Conservation (phyloP, 2,888 invertebrate genomes). For the Alsophila aescularia region DNA sequence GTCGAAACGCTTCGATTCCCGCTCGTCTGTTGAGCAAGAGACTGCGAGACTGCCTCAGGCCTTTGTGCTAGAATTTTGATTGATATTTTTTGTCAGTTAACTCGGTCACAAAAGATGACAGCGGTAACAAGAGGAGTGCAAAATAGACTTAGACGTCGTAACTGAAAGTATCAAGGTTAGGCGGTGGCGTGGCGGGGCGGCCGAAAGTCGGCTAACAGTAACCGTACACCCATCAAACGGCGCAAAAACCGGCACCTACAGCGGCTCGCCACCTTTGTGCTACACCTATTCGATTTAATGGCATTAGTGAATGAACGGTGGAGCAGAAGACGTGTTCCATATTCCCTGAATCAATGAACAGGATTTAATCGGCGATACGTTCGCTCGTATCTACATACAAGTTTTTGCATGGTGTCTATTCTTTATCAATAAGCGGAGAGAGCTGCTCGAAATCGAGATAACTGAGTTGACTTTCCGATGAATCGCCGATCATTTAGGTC, state of each 20-base stretch:
- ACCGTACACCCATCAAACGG: slow-evolving; percentile 70
- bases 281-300: slow-evolving; percentile 73
- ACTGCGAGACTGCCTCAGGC: slow-evolving; percentile 74
- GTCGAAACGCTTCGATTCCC: slow-evolving; percentile 29
- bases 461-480: slow-evolving; percentile 41
- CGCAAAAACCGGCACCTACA: slow-evolving; percentile 73
- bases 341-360: slow-evolving; percentile 56
- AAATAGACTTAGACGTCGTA: slow-evolving; percentile 75
- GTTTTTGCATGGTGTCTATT: slow-evolving; percentile 44
- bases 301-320: slow-evolving; percentile 67
- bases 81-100: slow-evolving; percentile 83
- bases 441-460: slow-evolving; percentile 55
- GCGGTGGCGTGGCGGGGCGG: slow-evolving; percentile 70
- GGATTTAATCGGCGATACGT: slow-evolving; percentile 66
- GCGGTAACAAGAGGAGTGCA: slow-evolving; percentile 81
- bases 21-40: slow-evolving; percentile 61
- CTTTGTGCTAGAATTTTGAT: slow-evolving; percentile 84
- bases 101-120: slow-evolving; percentile 82
- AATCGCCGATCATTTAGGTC: slow-evolving; percentile 44
- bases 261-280: slow-evolving; percentile 67
- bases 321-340: slow-evolving; percentile 52
- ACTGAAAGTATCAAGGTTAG: slow-evolving; percentile 84
- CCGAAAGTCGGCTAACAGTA: slow-evolving; percentile 80
- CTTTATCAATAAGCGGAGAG: slow-evolving; percentile 55
- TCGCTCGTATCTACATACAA: slow-evolving; percentile 43